Conservation (phyloP, 2,888 invertebrate genomes). For the Lithophane semibrunnea region DNA sequence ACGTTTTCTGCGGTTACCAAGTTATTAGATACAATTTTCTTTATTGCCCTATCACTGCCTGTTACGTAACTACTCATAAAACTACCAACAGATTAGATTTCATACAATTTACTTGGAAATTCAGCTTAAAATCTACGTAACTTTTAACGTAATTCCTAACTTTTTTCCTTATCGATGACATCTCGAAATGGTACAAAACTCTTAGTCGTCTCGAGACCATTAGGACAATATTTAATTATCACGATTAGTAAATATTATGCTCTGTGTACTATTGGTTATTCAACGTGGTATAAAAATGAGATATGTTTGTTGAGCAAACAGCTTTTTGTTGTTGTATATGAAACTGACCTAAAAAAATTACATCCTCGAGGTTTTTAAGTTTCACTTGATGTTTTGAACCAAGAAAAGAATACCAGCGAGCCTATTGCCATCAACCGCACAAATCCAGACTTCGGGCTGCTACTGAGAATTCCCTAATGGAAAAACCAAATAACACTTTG, state of each 20-base stretch:
- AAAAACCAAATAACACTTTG: too few species aligned
- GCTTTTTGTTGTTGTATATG: constrained; percentile 15
- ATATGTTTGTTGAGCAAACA: constrained; percentile 31
- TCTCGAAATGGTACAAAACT: constrained; percentile 34
- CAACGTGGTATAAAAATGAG: constrained; percentile 29
- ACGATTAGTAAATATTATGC: constrained; percentile 44
- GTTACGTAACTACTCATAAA: constrained; percentile 28
- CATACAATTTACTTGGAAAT: constrained; percentile 13
- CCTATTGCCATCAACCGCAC: too few species aligned
- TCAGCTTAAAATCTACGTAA: background rate
- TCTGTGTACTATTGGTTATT: constrained; percentile 26
- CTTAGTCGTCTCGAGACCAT: constrained; percentile 19
- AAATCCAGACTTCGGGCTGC: too few species aligned
- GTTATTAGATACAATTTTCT: constrained; percentile 44
- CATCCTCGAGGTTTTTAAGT: background rate
- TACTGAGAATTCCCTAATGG: too few species aligned
- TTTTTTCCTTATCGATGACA: constrained; percentile 33
- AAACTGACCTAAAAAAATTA: background rate
- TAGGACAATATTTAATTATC: constrained; percentile 43
- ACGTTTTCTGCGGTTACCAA: constrained; percentile 42
- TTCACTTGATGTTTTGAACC: background rate
- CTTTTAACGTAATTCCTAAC: background rate
- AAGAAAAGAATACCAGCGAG: background rate
- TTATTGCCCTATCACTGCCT: constrained; percentile 25
- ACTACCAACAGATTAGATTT: constrained; percentile 12